phyloP scores from a whole-genome alignment of 2,797 vertebrate genomes.

The Hoplostethus mediterraneus region DNA sequence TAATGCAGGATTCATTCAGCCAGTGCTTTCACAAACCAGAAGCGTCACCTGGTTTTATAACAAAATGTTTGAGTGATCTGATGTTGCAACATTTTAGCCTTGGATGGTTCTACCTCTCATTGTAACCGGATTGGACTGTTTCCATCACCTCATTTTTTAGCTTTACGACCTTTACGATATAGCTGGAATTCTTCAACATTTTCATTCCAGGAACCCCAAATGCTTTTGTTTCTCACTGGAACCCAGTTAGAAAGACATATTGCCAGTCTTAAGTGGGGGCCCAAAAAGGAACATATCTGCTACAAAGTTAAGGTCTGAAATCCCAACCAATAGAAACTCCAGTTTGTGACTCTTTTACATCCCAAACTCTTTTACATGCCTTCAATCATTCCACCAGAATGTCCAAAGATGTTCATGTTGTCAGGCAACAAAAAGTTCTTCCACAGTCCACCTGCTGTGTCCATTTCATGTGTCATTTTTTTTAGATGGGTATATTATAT shows the following conservation, averaged over 20 bases:
- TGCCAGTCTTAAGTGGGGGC: not conserved
- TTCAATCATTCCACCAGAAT: slow-evolving; percentile 5
- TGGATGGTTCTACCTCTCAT: not conserved
- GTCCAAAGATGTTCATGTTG: not conserved
- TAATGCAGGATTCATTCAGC: not conserved
- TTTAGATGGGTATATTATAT: not conserved
- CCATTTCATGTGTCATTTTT: slow-evolving; percentile 7
- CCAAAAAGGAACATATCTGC: not conserved
- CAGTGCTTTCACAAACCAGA: not conserved
- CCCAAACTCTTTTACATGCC: not conserved
- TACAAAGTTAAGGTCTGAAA: not conserved
- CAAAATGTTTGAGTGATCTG: not conserved
- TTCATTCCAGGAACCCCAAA: not conserved
- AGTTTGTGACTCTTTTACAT: not conserved
- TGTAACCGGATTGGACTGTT: not conserved
- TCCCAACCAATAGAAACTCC: not conserved
- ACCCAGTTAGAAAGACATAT: not conserved
- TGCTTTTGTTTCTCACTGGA: not conserved
- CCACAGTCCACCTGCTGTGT: not conserved
- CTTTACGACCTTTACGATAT: slow-evolving; percentile 1
- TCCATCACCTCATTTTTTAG: not conserved
- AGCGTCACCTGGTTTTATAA: not conserved
- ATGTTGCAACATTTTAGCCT: not conserved
- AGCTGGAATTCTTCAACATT: not conserved
- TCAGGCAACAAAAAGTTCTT: slow-evolving; percentile 21